Base-by-base conservation (phyloP, 2,113 vertebrate species). In the Callipepla californica region DNA sequence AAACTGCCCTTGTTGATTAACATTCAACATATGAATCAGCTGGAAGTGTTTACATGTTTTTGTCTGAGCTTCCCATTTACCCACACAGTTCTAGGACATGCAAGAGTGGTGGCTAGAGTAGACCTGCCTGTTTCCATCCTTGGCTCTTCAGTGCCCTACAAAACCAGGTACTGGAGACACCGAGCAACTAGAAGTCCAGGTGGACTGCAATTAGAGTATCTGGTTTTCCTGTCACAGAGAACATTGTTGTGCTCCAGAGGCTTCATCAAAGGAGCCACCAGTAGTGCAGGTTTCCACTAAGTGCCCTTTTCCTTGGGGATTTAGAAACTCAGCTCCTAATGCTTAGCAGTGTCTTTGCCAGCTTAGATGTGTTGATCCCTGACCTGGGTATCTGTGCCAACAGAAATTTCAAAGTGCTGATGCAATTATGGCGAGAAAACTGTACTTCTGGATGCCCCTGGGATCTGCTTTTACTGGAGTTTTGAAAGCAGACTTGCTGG, bases 321-420 rank as follows among this genome's bases (percentile, higher is more conserved):
- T 88, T 93, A 88, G 57, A 50, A 83, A 75, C 32, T 78, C 25
- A 0, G 19, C 44, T 90, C 70, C 66, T 94, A 65, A 68, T 34
- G n/a, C 65, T 90, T 47, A 84, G 38, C 57, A 67, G 73, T 11
- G 38, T 42, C 83, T 77, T 84, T 83, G 55, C 51, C 70, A 42
- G 47, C 78, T 91, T 78, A 44, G 65, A n/a, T 75, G 63, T 36
- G 73, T 67, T 84, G 91, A 47, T 92, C 77, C 48, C 69, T 80
- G 86, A 59, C 73, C 74, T 1, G 1, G 23, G 51, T 59, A 10
- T 32, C n/a, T 57, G 87, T 79, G 93, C 94, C 94, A 93, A 93
- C 80, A 96, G 93, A 95, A 93, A 92, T 80, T 77, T 84, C 3
- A 7, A n/a, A 72, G 77, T 68, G 62, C 89, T 87, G 87, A 65